Evolutionary conservation across 2,113 vertebrate species (phyloP).

Genomic region (Geococcyx californianus): DNA sequence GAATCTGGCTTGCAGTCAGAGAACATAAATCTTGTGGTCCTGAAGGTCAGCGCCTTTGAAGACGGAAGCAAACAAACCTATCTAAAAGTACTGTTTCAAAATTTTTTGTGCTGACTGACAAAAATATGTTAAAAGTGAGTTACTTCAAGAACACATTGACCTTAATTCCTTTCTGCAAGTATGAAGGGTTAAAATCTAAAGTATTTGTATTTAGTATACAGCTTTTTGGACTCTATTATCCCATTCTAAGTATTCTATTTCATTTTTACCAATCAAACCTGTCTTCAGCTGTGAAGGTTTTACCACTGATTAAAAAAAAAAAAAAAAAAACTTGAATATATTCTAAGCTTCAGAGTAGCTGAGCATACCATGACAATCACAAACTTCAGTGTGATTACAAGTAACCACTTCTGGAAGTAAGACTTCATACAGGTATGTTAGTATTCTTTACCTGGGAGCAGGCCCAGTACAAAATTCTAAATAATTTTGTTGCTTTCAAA

Average conservation of each 20-base stretch:
- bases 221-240: background rate
- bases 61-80: constrained; percentile 31
- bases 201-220: background rate
- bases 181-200: background rate
- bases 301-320: background rate
- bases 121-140: background rate
- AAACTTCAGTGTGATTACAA: background rate
- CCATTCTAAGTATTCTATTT: background rate
- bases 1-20: constrained; percentile 12
- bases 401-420: background rate
- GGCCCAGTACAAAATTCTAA: background rate
- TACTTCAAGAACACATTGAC: background rate
- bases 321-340: background rate
- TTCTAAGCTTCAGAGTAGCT: background rate
- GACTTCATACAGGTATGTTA: background rate
- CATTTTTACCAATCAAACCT: background rate
- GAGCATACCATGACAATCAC: background rate
- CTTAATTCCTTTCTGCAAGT: background rate
- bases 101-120: constrained; percentile 23
- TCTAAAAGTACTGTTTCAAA: constrained; percentile 1
- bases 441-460: background rate
- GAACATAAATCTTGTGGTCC: constrained; percentile 37
- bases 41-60: constrained; percentile 30
- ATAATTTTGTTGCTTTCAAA: background rate
- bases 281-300: background rate